Evolutionary conservation across 2,888 invertebrate species (phyloP), one percentile per base, ranked within the genome.

Genomic region (Ashinkailepas kermadecensis): DNA sequence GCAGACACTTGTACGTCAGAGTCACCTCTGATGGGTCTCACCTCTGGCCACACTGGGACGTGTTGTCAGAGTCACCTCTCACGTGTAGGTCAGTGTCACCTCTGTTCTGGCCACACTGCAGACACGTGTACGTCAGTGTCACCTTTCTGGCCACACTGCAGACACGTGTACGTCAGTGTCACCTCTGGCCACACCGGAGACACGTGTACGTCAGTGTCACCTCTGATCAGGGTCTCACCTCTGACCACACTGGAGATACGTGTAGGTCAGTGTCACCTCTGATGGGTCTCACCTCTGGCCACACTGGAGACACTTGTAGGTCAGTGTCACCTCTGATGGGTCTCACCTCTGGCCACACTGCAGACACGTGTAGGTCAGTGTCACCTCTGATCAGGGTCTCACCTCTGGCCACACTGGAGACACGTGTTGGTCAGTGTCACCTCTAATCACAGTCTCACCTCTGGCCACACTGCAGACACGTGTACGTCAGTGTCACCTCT

Each of bases 241-340:
- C 86, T 95, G 95, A 9, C 95, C 95, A 87, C 95, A 95, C 87
- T 95, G 95, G 86, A 95, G 95, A 88, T 95, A 95, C 74, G 95
- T 94, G 88, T 95, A 95, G 2, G 39, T 39, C 39, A 39, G 39
- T 39, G 39, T 39, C 39, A 39, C 39, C 39, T 39, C 39, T 39
- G 39, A 39, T 39, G 39, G 2, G 39, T 39, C 74, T 54, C 12
- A 78, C 78, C 94, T 94, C 86, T 95, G 95, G 10, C 95, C 95
- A 87, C 95, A 95, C 87, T 95, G 95, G 86, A 95, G 95, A 88
- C 95, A 95, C 74, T 95, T 94, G 88, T 95, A 95, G 2, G 39
- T 39, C 39, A 39, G 39, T 39, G 39, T 39, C 39, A 39, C 39
- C 39, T 39, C 39, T 39, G 39, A 39, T 39, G 39, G 2, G 39